Evolutionary conservation across 2,888 invertebrate species (phyloP).

Genomic region (Lasioglossum lativentre): DNA sequence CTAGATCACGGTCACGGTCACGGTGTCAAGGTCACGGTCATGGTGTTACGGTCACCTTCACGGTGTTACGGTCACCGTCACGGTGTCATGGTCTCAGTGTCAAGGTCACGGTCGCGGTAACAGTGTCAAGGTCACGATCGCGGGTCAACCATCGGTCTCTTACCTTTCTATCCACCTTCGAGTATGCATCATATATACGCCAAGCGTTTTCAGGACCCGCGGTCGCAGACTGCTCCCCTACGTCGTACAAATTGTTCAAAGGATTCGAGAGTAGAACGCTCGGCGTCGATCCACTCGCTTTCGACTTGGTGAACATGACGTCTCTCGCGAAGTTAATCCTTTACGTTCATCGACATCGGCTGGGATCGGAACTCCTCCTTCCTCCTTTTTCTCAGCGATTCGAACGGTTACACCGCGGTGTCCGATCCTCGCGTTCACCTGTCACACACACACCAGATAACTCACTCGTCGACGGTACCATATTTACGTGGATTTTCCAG

Average conservation of each 20-base stretch:
- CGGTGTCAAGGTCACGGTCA: neutral
- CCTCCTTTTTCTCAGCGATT: neutral
- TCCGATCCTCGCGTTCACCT: neutral
- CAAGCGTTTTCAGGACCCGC: constrained; percentile 96
- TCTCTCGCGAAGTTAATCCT: constrained; percentile 36
- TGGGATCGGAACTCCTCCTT: neutral
- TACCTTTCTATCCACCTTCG: constrained; percentile 96
- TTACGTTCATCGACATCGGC: constrained; percentile 13
- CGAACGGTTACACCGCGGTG: neutral
- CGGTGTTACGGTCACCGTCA: neutral
- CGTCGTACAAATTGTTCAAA: constrained; percentile 94
- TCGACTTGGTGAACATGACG: constrained; percentile 91
- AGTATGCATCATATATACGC: constrained; percentile 95
- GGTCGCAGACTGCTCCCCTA: constrained; percentile 92
- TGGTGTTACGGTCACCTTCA: neutral
- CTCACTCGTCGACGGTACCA: neutral
- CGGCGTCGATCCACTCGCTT: constrained; percentile 85
- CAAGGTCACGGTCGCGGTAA: neutral
- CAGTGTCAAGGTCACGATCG: neutral
- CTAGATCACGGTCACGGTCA: neutral
- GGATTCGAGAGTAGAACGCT: constrained; percentile 90
- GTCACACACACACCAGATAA: neutral
- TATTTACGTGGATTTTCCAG: neutral
- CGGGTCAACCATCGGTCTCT: constrained; percentile 63
- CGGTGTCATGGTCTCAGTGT: neutral